These are phyloP conservation scores for Achatina immaculata DNA, from an alignment of 1,140 invertebrate species.

Conservation along the genomic window DNA sequence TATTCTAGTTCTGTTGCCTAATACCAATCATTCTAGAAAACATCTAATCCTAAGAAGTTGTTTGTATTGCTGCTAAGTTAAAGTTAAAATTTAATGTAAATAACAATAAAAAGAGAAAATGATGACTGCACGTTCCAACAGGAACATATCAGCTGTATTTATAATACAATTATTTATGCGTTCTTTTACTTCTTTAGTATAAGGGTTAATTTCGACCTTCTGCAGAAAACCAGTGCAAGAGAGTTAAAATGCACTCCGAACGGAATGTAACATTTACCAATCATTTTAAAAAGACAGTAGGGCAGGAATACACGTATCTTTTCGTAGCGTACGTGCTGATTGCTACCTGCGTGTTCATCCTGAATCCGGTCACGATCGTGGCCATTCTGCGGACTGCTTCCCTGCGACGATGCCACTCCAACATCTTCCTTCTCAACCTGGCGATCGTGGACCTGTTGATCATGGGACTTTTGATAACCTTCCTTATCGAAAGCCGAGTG, in stretches of 20 bases:
- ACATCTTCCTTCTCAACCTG: conserved; percentile 28
- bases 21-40: no score
- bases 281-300: background rate
- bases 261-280: background rate
- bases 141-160: no score
- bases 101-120: background rate
- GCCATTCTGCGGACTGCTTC: background rate
- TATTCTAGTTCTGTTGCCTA: no score
- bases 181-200: no score
- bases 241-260: no score
- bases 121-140: no score
- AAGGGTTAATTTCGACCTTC: no score
- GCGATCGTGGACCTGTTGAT: conserved; percentile 8
- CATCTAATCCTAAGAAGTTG: no score
- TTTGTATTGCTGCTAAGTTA: no score
- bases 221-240: no score
- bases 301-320: background rate
- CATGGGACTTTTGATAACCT: background rate
- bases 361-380: background rate
- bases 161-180: no score
- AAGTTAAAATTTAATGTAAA: no score
- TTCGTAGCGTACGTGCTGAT: background rate
- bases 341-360: background rate
- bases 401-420: conserved; percentile 21
- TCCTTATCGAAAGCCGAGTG: background rate